Base-by-base conservation (phyloP, 2,113 vertebrate species). In the Megaceryle torquata region DNA sequence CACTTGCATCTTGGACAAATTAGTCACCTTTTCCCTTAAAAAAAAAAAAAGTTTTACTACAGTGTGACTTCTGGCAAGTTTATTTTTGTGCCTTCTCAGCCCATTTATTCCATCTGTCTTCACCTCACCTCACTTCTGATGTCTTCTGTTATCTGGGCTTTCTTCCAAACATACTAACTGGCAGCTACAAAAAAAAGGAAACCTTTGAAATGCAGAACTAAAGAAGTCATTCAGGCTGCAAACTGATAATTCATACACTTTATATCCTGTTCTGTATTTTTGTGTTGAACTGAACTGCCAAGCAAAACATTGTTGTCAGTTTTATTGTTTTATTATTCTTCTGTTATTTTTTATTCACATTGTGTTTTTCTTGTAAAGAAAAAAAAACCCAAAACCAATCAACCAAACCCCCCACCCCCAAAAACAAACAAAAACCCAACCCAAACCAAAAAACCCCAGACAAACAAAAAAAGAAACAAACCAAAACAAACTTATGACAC, bases 131-230 rank as follows among this genome's bases (percentile, higher is more conserved):
- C 83, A 85, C 68, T 95, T 94, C 80, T 95, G 94, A 95, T 95
- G 75, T 92, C 93, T 97, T 89, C 88, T 98, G 85, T 69, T 95
- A 76, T 91, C 84, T 97, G 94, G 95, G 95, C 96, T 96, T 91
- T 95, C 94, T 97, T 97, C 94, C 95, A 96, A 95, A 82, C 82
- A 46, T 82, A 78, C 79, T 84, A 89, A 96, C 89, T 94, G 88
- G 95, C 93, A 96, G 84, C 78, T 94, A 83, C 91, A 68, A 79
- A 85, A 95, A 94, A 95, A 96, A 82, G 89, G 92, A 93, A 93
- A 91, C 86, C 87, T 93, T 92, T 97, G 94, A 95, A 81, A 95
- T 92, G 86, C 54, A 90, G 84, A 92, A 91, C 81, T 91, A 88
- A 96, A 97, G 82, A 91, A 96, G 68, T 77, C 76, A 82, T 93